phyloP scores from a whole-genome alignment of 2,113 vertebrate species.

The Callithrix jacchus region DNA sequence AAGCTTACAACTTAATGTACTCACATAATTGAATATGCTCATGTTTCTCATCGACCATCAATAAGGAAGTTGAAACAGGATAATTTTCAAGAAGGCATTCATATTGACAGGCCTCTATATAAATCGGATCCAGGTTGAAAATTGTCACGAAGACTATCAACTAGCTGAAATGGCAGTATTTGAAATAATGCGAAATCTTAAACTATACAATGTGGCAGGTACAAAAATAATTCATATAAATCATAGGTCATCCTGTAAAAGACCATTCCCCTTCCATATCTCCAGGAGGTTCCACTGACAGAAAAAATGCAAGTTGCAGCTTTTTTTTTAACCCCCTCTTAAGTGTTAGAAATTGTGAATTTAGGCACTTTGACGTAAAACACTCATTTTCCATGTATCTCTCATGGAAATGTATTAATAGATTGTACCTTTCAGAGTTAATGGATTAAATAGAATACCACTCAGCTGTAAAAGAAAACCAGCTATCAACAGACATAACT shows the following conservation, averaged over 20 bases:
- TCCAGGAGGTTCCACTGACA: not conserved
- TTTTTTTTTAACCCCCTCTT: not conserved
- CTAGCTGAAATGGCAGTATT: conserved; percentile 81
- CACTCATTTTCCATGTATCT: not conserved
- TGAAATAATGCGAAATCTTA: not conserved
- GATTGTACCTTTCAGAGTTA: not conserved
- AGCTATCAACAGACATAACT: not conserved
- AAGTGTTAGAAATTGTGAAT: not conserved
- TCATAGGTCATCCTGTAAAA: not conserved
- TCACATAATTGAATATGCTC: conserved; percentile 78
- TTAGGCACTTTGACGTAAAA: too few relatives aligned
- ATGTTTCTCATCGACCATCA: not conserved
- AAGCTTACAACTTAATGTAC: conserved; percentile 56
- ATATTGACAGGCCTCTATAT: conserved; percentile 85
- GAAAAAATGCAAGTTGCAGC: not conserved
- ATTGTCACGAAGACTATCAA: conserved; percentile 89
- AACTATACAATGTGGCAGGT: conserved; percentile 69
- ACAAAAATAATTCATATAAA: conserved; percentile 56
- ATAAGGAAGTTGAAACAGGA: conserved; percentile 85
- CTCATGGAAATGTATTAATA: too few relatives aligned
- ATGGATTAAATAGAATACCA: not conserved
- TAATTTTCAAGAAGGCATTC: conserved; percentile 86
- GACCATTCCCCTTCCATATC: not conserved
- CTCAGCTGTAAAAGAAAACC: not conserved
- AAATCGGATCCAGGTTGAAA: conserved; percentile 90